Conservation (phyloP, 2,888 invertebrate species). For the Strigamia maritima region DNA sequence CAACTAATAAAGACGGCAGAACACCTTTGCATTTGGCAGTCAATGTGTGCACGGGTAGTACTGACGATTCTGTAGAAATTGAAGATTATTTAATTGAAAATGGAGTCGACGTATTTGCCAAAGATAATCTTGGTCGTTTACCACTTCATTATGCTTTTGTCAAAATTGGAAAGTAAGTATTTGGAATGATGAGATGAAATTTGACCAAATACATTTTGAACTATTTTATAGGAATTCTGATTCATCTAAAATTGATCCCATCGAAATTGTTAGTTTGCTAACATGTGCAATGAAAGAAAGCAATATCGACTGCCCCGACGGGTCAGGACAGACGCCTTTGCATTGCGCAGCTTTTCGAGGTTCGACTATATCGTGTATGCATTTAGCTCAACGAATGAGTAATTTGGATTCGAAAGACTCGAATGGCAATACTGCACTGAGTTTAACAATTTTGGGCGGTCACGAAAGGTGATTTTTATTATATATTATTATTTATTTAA, state of each 20-base stretch:
- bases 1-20: slow-evolving; percentile 45
- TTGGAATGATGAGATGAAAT: background rate
- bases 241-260: slow-evolving; percentile 51
- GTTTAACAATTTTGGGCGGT: slow-evolving; percentile 52
- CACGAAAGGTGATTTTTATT: slow-evolving; percentile 51
- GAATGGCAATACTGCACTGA: slow-evolving; percentile 55
- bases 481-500: background rate
- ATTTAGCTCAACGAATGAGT: slow-evolving; percentile 45
- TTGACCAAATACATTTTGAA: no score
- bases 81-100: slow-evolving; percentile 53
- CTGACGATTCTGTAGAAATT: slow-evolving; percentile 54
- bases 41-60: slow-evolving; percentile 51
- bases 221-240: slow-evolving; percentile 46
- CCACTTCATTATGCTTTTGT: slow-evolving; percentile 57
- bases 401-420: slow-evolving; percentile 50
- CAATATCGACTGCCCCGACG: slow-evolving; percentile 50
- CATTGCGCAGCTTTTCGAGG: slow-evolving; percentile 55
- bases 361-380: slow-evolving; percentile 55
- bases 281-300: slow-evolving; percentile 51
- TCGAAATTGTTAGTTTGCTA: slow-evolving; percentile 53
- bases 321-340: slow-evolving; percentile 51
- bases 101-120: slow-evolving; percentile 51
- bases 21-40: slow-evolving; percentile 56
- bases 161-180: slow-evolving; percentile 48
- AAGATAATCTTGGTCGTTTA: slow-evolving; percentile 50